Conservation (phyloP, 2,888 invertebrate species). For the Epinotia bilunana region DNA sequence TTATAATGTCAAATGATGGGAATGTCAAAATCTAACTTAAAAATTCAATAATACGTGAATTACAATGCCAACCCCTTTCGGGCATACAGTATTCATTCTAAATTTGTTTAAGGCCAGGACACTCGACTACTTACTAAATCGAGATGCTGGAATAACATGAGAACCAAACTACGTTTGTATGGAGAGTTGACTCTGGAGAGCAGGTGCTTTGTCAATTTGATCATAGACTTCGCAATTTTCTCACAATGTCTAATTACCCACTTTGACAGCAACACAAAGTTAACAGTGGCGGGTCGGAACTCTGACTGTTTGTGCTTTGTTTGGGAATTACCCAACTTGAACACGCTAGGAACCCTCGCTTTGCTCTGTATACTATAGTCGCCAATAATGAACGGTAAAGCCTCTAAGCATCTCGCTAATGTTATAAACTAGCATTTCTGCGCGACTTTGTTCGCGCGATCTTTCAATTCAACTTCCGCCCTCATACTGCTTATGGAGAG, state of each 20-base stretch:
- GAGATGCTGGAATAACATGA: too few relatives aligned
- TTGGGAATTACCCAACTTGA: constrained; percentile 15
- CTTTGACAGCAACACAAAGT: constrained; percentile 12
- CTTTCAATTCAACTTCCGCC: neutral
- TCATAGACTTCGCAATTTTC: neutral
- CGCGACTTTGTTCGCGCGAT: neutral
- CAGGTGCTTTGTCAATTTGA: too few relatives aligned
- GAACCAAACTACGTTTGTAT: too few relatives aligned
- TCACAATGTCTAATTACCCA: neutral
- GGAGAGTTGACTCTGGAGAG: too few relatives aligned
- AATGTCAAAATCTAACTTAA: too few relatives aligned
- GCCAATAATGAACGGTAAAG: constrained; percentile 1
- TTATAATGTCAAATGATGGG: too few relatives aligned
- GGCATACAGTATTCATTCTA: too few relatives aligned
- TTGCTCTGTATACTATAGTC: neutral
- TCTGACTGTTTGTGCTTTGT: constrained; percentile 21
- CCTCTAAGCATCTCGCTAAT: neutral
- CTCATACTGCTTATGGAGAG: too few relatives aligned
- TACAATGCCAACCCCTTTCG: too few relatives aligned
- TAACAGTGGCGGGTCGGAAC: constrained; percentile 13
- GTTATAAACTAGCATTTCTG: neutral
- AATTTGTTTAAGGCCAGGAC: too few relatives aligned
- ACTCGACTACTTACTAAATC: too few relatives aligned
- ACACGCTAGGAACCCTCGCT: constrained; percentile 12
- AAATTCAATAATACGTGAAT: too few relatives aligned